A percentile compares a stretch with the other conserved stretches of the same genome.
Evolutionary conservation across 2,888 invertebrate genomes (phyloP).

Genomic region (Acronicta leporina): DNA sequence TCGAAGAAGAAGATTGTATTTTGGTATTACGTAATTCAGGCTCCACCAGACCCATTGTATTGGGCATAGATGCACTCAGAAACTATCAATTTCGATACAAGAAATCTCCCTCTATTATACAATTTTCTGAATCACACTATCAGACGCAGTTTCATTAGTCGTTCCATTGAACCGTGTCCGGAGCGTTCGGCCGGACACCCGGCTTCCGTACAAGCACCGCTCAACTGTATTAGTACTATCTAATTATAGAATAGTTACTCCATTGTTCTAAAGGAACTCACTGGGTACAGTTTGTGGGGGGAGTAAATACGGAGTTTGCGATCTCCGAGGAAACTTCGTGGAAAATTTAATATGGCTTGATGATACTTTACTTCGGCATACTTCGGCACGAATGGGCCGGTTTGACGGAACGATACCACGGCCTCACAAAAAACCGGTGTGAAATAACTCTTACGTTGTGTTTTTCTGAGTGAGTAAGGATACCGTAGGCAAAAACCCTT

Average conservation of each 20-base stretch:
- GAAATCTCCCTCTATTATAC: not conserved
- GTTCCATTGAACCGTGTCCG: conserved; percentile 38
- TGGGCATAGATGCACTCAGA: too few relatives aligned
- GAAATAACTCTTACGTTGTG: too few relatives aligned
- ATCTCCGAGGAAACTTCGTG: not conserved
- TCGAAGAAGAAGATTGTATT: too few relatives aligned
- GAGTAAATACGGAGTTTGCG: conserved; percentile 1
- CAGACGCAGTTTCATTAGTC: conserved; percentile 25
- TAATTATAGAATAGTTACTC: conserved; percentile 35
- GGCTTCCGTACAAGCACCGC: conserved; percentile 47
- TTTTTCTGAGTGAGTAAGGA: too few relatives aligned
- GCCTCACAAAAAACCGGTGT: too few relatives aligned
- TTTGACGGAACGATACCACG: too few relatives aligned
- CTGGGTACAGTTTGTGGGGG: not conserved
- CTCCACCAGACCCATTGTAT: too few relatives aligned
- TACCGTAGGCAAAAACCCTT: too few relatives aligned
- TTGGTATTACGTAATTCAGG: too few relatives aligned
- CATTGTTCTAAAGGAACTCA: conserved; percentile 38
- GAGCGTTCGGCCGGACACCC: conserved; percentile 43
- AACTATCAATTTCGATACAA: not conserved
- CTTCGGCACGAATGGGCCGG: too few relatives aligned
- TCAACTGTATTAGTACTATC: conserved; percentile 43
- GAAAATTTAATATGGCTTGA: too few relatives aligned
- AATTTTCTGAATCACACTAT: conserved; percentile 11
- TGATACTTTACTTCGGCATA: too few relatives aligned